These are phyloP conservation scores for Strigamia crassipes DNA, from an alignment of 2,888 invertebrate genomes.

Conservation along the genomic window DNA sequence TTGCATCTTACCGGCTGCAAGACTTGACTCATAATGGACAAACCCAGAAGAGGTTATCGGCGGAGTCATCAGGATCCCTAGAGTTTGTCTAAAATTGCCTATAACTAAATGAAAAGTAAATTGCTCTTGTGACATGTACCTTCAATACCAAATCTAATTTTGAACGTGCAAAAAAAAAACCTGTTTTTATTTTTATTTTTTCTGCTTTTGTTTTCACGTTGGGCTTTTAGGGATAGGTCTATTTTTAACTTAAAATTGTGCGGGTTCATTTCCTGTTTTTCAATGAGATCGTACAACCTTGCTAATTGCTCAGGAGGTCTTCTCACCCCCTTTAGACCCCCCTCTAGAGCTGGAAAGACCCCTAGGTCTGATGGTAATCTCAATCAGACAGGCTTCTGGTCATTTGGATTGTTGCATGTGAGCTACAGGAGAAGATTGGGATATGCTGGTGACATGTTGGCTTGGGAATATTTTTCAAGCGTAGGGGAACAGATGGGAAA, in stretches of 20 bases:
- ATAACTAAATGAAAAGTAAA: slow-evolving; percentile 17
- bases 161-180: background rate
- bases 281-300: background rate
- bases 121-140: background rate
- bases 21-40: slow-evolving; percentile 34
- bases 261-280: background rate
- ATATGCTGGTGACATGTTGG: slow-evolving; percentile 28
- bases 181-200: background rate
- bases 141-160: background rate
- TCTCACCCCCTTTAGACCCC: slow-evolving; percentile 28
- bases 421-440: background rate
- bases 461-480: background rate
- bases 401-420: slow-evolving; percentile 40
- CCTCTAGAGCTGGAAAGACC: slow-evolving; percentile 24
- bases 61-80: slow-evolving; percentile 32
- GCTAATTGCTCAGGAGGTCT: slow-evolving; percentile 34
- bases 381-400: slow-evolving; percentile 38
- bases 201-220: background rate
- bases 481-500: slow-evolving; percentile 27
- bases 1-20: background rate
- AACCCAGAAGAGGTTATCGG: slow-evolving; percentile 36
- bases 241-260: background rate
- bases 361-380: slow-evolving; percentile 40
- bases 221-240: background rate
- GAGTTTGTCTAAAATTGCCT: slow-evolving; percentile 29